These are phyloP conservation scores for Enoplosus armatus DNA, from an alignment of 2,797 vertebrate genomes.

Conservation along the genomic window DNA sequence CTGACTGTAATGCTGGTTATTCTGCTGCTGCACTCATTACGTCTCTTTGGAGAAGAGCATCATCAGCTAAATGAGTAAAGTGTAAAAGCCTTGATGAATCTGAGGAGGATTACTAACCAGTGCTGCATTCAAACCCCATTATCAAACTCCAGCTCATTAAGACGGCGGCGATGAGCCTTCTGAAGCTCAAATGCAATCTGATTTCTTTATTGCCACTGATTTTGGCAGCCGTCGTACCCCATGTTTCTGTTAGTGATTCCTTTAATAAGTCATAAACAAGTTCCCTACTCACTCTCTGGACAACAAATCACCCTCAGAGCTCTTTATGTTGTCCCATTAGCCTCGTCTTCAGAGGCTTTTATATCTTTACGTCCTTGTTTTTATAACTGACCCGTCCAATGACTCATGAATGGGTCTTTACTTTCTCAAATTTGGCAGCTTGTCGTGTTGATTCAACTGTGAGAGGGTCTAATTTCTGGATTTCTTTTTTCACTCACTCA, in stretches of 20 bases:
- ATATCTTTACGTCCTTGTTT: neutral
- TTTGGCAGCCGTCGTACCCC: neutral
- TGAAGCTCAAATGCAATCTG: slow-evolving; percentile 25
- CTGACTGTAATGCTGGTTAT: slow-evolving; percentile 11
- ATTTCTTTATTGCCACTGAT: slow-evolving; percentile 25
- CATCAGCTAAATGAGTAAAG: slow-evolving; percentile 38
- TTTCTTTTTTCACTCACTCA: neutral
- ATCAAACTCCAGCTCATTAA: slow-evolving; percentile 44
- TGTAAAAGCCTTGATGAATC: slow-evolving; percentile 28
- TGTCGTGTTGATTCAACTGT: slow-evolving; percentile 6
- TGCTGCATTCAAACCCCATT: slow-evolving; percentile 31
- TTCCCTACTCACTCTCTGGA: neutral
- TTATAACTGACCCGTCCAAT: neutral
- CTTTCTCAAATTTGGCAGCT: slow-evolving; percentile 12
- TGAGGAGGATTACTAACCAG: slow-evolving; percentile 38
- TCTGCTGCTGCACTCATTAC: slow-evolving; percentile 35
- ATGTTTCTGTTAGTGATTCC: slow-evolving; percentile 22
- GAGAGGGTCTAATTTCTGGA: slow-evolving; percentile 31
- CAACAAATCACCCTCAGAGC: slow-evolving; percentile 23
- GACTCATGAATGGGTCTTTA: slow-evolving; percentile 13
- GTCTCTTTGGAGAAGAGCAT: slow-evolving; percentile 34
- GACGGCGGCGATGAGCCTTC: neutral
- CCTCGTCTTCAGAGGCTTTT: slow-evolving; percentile 2
- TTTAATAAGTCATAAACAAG: slow-evolving; percentile 47
- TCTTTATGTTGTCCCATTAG: neutral